Evolutionary conservation across 53 echinoderm and acorn worm species (phyloP), one percentile per base, ranked within the genome.

Genomic region (Mesocentrotus franciscanus): DNA sequence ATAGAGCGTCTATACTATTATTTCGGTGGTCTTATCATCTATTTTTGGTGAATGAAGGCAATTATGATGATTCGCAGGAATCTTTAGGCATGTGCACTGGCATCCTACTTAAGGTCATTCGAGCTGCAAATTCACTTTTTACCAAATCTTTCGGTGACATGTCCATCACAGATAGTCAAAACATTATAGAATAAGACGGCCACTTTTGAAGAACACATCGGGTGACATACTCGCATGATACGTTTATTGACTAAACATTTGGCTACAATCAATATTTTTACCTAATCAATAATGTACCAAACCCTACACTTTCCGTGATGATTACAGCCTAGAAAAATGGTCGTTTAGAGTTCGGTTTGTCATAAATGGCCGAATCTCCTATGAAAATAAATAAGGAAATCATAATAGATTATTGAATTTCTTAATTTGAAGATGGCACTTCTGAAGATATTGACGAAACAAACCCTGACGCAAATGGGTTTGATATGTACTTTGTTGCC

Each of bases 401-500:
- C 29, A 22, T 16, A 30, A 74, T 36, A 81, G 36, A 81, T 81
- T 18, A 42, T 1, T 81, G 22, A n/a, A n/a, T 10, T 72, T n/a
- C 11, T 36, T 8, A 81, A 81, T 29, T 81, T 81, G 0, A 39
- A 13, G 81, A 20, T 42, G 42, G 9, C 0, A 39, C 4, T 15
- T 14, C 42, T 81, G 87, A 87, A 58, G 27, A 57, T 87, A 29
- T 58, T 58, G 0, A 11, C 29, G 58, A 87, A 59, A 27, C 27
- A 58, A 57, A 58, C 27, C 4, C 58, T 17, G 8, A 58, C 29
- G 87, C 87, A 87, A 24, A 1, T 12, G 18, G 58, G 87, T 87
- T 87, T 12, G 84, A 87, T 91, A 91, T 91, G 91, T 91, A 36
- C 91, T 36, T 66, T 91, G 91, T 91, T 91, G 91, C 91, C 90